Evolutionary conservation across 2,888 invertebrate genomes (phyloP).

Genomic region (Lydus trimaculatus): DNA sequence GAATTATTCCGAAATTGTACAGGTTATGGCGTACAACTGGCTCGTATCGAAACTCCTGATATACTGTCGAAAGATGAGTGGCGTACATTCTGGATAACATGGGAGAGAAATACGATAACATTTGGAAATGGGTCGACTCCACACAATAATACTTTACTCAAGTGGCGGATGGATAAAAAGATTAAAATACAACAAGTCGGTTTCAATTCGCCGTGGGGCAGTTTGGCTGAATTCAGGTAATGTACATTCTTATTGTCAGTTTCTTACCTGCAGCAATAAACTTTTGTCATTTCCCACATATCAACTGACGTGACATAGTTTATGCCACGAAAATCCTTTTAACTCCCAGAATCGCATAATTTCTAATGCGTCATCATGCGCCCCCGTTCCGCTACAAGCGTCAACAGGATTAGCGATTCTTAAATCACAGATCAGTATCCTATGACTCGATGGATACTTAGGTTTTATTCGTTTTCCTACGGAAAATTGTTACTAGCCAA

Average conservation of each 20-base stretch:
- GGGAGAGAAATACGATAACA: slow-evolving; percentile 68
- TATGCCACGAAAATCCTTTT: too few relatives aligned
- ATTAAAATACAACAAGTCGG: slow-evolving; percentile 70
- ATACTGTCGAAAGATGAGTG: slow-evolving; percentile 66
- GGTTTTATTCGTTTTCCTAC: too few relatives aligned
- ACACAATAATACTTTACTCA: slow-evolving; percentile 65
- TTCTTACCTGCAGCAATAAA: too few relatives aligned
- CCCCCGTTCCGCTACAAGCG: too few relatives aligned
- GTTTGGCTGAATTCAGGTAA: slow-evolving; percentile 70
- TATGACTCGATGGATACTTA: too few relatives aligned
- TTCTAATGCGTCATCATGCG: too few relatives aligned
- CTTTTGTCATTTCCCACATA: too few relatives aligned
- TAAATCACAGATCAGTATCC: too few relatives aligned
- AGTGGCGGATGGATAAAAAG: slow-evolving; percentile 68
- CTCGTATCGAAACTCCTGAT: slow-evolving; percentile 66
- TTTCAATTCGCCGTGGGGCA: slow-evolving; percentile 71
- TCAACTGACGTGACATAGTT: too few relatives aligned
- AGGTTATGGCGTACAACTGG: slow-evolving; percentile 71
- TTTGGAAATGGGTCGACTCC: slow-evolving; percentile 68
- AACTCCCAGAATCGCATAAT: too few relatives aligned
- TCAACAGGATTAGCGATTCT: too few relatives aligned
- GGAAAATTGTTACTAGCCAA: too few relatives aligned
- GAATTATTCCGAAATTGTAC: not conserved
- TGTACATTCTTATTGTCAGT: not conserved
- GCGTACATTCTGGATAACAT: slow-evolving; percentile 74